phyloP scores from a whole-genome alignment of 2,113 vertebrate species.

The Alethe diademata region DNA sequence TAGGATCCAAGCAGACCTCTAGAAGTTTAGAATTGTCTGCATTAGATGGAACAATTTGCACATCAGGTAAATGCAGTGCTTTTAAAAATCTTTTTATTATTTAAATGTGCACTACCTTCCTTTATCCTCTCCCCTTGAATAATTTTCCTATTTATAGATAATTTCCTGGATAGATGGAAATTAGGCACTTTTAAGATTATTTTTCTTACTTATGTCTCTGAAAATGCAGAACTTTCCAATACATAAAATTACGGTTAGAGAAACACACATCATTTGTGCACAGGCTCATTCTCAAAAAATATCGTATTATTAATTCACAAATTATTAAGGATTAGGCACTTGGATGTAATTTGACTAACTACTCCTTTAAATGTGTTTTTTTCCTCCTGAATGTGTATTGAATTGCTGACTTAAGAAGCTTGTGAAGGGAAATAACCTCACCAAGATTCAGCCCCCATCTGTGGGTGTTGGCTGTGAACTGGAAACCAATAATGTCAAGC shows the following conservation, averaged over 20 bases:
- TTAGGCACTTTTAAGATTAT: neutral
- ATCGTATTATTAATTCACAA: neutral
- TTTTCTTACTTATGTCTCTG: neutral
- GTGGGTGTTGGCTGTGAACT: neutral
- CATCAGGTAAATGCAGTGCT: neutral
- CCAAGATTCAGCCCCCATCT: neutral
- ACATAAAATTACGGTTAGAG: neutral
- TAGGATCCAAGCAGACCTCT: neutral
- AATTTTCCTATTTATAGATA: neutral
- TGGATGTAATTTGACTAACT: neutral
- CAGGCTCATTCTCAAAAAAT: neutral
- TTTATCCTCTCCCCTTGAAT: rapidly evolving
- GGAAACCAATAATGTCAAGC: neutral
- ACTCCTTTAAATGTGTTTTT: neutral
- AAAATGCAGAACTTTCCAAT: neutral
- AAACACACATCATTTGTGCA: neutral
- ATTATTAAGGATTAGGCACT: neutral
- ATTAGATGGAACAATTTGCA: neutral
- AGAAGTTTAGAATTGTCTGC: neutral
- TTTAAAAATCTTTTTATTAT: neutral
- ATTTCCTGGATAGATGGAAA: neutral
- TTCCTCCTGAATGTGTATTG: neutral
- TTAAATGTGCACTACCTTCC: neutral
- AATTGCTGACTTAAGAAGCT: neutral
- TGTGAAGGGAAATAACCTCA: neutral